phyloP scores from a whole-genome alignment of 2,797 vertebrate genomes.

The Dermochelys coriacea region DNA sequence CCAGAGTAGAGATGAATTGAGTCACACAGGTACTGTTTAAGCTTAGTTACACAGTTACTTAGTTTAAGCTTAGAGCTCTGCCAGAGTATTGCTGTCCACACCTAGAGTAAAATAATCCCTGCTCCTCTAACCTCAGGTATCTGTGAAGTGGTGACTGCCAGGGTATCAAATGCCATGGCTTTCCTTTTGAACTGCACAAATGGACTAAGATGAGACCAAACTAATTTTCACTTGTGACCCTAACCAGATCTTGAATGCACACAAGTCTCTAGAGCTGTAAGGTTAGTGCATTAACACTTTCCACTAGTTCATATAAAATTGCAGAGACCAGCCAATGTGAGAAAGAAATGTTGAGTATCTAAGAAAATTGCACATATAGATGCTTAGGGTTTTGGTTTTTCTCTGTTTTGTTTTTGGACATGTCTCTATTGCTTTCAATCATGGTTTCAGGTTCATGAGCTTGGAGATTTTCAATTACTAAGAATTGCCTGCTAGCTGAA shows the following conservation, averaged over 20 bases:
- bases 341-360: background rate
- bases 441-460: conserved; percentile 77
- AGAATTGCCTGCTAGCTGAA: conserved; percentile 77
- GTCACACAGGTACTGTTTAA: conserved; percentile 38
- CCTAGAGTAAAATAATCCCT: conserved; percentile 57
- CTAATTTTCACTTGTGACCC: background rate
- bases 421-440: conserved; percentile 78
- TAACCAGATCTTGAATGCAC: background rate
- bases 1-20: conserved; percentile 48
- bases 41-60: background rate
- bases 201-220: background rate
- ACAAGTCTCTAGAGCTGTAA: background rate
- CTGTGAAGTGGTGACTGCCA: background rate
- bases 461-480: conserved; percentile 80
- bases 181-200: background rate
- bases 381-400: conserved; percentile 21
- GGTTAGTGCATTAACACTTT: background rate
- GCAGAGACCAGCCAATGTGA: background rate
- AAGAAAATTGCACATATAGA: background rate
- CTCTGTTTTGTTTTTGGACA: conserved; percentile 44
- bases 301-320: background rate
- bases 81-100: conserved; percentile 36
- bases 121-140: conserved; percentile 46
- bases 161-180: background rate
- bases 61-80: too few relatives aligned